These are phyloP conservation scores for Sebastes dallii DNA, from an alignment of 2,797 vertebrate genomes.

Conservation along the genomic window DNA sequence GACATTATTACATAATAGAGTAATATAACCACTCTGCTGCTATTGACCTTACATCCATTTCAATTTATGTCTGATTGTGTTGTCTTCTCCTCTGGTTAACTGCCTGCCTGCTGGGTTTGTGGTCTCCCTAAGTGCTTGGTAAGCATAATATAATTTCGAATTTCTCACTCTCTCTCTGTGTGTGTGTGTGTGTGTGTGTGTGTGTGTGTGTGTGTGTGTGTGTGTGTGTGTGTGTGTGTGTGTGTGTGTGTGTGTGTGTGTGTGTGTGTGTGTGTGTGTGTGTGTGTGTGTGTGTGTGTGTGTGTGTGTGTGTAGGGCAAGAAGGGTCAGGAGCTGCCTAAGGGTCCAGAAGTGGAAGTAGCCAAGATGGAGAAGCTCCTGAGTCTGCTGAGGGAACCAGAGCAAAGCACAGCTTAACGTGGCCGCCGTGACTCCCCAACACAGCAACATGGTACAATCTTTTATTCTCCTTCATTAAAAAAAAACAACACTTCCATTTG, in stretches of 20 bases:
- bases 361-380: conserved; percentile 94
- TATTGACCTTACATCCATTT: conserved; percentile 17
- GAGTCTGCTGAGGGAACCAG: conserved; percentile 74
- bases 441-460: background rate
- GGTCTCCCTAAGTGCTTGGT: background rate
- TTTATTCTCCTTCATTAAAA: conserved; percentile 7
- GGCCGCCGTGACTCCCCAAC: background rate
- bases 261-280: background rate
- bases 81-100: conserved; percentile 16
- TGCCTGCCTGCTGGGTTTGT: background rate
- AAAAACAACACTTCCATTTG: background rate
- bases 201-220: conserved; percentile 23
- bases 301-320: conserved; percentile 81
- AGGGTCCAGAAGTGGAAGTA: conserved; percentile 88
- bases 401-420: conserved; percentile 25
- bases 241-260: background rate
- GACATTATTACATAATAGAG: background rate
- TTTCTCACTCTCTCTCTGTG: background rate
- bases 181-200: too few relatives aligned
- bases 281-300: background rate
- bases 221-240: conserved; percentile 20
- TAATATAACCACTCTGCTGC: background rate
- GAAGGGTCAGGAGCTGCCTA: conserved; percentile 88
- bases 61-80: conserved; percentile 11
- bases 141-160: conserved; percentile 10